phyloP scores from a whole-genome alignment of 2,797 vertebrate species.

The Halcyon chelicuti region DNA sequence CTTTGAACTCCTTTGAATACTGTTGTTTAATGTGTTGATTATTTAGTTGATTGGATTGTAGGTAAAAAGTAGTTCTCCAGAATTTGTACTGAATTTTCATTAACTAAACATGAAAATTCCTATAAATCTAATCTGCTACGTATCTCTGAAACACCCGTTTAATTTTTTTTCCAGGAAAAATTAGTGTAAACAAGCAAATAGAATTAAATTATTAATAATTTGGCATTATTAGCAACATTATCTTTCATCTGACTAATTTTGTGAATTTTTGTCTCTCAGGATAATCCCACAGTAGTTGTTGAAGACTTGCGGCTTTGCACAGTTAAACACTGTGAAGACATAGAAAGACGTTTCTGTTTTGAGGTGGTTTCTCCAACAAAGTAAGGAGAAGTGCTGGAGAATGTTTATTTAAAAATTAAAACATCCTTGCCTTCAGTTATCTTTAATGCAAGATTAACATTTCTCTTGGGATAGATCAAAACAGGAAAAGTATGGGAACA shows the following conservation, averaged over 20 bases:
- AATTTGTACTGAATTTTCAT: background rate
- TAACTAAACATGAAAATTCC: background rate
- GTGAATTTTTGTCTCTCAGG: conserved; percentile 76
- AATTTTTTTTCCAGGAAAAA: background rate
- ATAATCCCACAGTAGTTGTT: conserved; percentile 96
- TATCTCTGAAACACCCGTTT: background rate
- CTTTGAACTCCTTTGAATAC: background rate
- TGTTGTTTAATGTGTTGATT: background rate
- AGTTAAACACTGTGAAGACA: conserved; percentile 96
- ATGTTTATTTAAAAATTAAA: background rate
- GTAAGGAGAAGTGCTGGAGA: conserved; percentile 78
- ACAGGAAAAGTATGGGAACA: conserved; percentile 17
- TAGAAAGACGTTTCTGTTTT: conserved; percentile 97
- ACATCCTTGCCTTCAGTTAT: background rate
- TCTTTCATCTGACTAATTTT: background rate
- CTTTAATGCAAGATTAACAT: background rate
- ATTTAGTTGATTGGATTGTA: background rate
- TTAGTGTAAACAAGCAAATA: background rate
- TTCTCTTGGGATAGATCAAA: conserved; percentile 13
- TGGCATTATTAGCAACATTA: background rate
- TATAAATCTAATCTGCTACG: background rate
- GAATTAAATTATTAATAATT: background rate
- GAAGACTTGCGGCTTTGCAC: conserved; percentile 96
- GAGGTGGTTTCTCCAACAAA: conserved; percentile 98
- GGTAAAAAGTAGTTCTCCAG: background rate